A percentile compares a stretch with the other conserved stretches of the same genome.
phyloP scores from a whole-genome alignment of 2,797 vertebrate genomes.

The Protosalanx chinensis region DNA sequence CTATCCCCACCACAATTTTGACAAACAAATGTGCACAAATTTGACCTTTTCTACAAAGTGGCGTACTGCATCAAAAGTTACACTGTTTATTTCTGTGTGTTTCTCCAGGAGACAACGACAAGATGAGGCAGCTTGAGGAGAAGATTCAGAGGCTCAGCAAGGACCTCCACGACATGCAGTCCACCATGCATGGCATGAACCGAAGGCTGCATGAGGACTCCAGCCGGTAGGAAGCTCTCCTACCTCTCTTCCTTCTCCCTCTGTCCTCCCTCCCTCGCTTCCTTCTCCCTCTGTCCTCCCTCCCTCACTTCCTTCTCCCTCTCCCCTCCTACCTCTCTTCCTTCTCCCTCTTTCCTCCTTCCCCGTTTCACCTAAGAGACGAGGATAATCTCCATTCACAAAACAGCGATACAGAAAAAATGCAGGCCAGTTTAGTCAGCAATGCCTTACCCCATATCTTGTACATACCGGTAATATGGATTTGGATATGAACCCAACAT shows the following conservation, averaged over 20 bases:
- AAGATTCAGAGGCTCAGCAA: conserved; percentile 81
- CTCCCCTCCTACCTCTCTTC: neutral
- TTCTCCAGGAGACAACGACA: conserved; percentile 76
- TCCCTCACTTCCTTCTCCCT: neutral
- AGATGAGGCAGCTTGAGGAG: conserved; percentile 81
- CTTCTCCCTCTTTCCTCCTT: neutral
- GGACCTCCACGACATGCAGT: conserved; percentile 80
- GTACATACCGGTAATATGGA: too few species aligned
- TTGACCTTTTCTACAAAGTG: neutral
- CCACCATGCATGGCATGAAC: conserved; percentile 72
- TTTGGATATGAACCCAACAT: too few species aligned
- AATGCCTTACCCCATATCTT: too few species aligned
- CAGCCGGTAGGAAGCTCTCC: conserved; percentile 18
- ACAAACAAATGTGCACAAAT: neutral
- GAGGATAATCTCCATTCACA: too few species aligned
- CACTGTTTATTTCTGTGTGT: neutral
- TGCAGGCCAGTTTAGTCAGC: too few species aligned
- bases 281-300: neutral
- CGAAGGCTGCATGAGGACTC: conserved; percentile 70
- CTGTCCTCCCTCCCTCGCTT: neutral
- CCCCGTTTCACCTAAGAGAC: too few species aligned
- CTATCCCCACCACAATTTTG: too few species aligned
- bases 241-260: neutral
- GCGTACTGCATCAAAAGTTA: too few species aligned
- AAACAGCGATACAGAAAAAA: too few species aligned